phyloP scores from a whole-genome alignment of 2,888 invertebrate genomes.

The Stictocephala bisonia region DNA sequence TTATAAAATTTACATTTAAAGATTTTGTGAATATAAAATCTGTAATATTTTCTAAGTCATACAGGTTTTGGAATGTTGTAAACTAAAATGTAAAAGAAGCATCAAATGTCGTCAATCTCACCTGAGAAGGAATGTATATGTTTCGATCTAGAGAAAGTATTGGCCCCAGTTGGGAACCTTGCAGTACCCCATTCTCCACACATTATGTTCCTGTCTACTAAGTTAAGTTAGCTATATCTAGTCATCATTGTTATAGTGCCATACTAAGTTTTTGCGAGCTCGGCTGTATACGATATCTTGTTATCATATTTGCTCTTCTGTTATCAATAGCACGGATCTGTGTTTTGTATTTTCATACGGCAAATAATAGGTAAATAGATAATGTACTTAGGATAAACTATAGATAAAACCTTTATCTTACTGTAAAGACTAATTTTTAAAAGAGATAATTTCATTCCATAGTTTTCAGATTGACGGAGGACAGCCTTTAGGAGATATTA shows the following conservation, averaged over 20 bases:
- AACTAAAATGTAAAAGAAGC: no score
- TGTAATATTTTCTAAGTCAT: not conserved
- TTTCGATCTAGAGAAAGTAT: not conserved
- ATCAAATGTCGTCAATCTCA: no score
- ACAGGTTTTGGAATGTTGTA: not conserved
- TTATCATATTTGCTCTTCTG: conserved; percentile 8
- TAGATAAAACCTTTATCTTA: no score
- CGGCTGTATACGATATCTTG: not conserved
- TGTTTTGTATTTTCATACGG: no score
- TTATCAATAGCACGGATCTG: not conserved
- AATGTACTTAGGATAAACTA: no score
- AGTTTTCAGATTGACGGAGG: no score
- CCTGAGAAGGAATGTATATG: not conserved
- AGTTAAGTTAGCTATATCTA: conserved; percentile 29
- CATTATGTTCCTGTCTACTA: conserved; percentile 37
- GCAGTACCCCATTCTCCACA: not conserved
- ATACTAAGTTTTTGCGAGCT: conserved; percentile 15
- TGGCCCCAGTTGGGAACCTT: conserved; percentile 3
- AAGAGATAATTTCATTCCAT: no score
- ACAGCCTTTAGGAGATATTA: no score
- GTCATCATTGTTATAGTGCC: conserved; percentile 37
- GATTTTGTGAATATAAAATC: not conserved
- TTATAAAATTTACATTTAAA: no score
- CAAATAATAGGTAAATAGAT: no score
- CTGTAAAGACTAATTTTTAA: no score